Evolutionary conservation across 2,888 invertebrate species (phyloP).

Genomic region (Ceramica pisi): DNA sequence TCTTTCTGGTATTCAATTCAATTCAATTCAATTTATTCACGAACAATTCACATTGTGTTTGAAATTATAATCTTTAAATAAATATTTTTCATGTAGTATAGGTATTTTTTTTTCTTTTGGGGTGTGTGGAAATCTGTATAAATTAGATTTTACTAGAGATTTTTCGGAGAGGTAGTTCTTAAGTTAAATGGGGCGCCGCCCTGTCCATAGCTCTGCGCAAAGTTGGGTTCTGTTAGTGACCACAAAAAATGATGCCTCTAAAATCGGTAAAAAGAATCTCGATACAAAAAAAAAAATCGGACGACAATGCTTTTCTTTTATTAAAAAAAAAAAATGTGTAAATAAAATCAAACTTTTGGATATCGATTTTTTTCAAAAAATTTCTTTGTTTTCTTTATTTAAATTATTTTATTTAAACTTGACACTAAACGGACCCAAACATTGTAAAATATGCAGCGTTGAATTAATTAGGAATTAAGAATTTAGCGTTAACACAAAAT

Average conservation of each 20-base stretch:
- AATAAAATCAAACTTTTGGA: slow-evolving; percentile 81
- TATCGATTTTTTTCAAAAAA: slow-evolving; percentile 36
- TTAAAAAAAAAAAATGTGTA: slow-evolving; percentile 74
- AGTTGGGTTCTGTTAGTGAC: slow-evolving; percentile 86
- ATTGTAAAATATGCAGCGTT: slow-evolving; percentile 83
- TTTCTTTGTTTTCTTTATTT: slow-evolving; percentile 63
- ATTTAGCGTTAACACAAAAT: slow-evolving; percentile 80
- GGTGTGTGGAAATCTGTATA: slow-evolving; percentile 90
- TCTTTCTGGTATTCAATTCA: slow-evolving; percentile 79
- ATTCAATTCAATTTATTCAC: too few relatives aligned
- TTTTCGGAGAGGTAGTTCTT: slow-evolving; percentile 81
- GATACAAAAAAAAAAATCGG: slow-evolving; percentile 69
- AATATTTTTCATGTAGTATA: slow-evolving; percentile 79
- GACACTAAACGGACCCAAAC: slow-evolving; percentile 81
- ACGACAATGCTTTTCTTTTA: slow-evolving; percentile 35
- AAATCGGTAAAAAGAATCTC: slow-evolving; percentile 77
- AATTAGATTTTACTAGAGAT: slow-evolving; percentile 87
- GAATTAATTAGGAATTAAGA: slow-evolving; percentile 76
- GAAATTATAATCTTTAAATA: too few relatives aligned
- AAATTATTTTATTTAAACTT: slow-evolving; percentile 70
- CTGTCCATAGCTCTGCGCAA: slow-evolving; percentile 80
- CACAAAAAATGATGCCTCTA: slow-evolving; percentile 62
- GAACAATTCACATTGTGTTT: too few relatives aligned
- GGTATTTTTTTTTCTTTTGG: slow-evolving; percentile 78
- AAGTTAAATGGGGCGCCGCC: slow-evolving; percentile 78